Percentiles rank a stretch among this genome's conserved stretches.
Evolutionary conservation across 2,797 vertebrate genomes (phyloP).

Genomic region (Microctenopoma lineatum): DNA sequence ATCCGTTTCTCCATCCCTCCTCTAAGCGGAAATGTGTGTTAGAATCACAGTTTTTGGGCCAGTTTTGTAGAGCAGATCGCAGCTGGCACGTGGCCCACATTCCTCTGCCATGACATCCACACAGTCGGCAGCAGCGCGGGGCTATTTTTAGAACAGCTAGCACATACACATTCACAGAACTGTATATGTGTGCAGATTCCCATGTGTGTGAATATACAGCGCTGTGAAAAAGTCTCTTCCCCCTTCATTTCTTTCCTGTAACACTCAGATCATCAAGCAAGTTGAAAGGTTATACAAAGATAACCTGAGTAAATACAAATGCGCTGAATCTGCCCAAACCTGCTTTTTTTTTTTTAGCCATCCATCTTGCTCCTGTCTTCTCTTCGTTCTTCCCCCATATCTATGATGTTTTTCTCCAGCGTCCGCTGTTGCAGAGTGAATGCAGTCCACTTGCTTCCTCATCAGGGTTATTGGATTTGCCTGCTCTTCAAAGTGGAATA

Average conservation of each 20-base stretch:
- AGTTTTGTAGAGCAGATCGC: constrained; percentile 71
- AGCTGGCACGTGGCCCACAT: constrained; percentile 79
- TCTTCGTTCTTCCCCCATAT: neutral
- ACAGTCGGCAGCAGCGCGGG: constrained; percentile 63
- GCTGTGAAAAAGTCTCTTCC: too few relatives aligned
- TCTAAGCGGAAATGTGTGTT: constrained; percentile 65
- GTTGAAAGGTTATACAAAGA: too few relatives aligned
- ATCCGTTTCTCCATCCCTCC: constrained; percentile 22
- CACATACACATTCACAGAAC: constrained; percentile 11
- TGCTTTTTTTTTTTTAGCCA: neutral
- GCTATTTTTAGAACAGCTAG: constrained; percentile 72
- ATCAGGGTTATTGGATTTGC: constrained; percentile 54
- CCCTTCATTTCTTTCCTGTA: neutral
- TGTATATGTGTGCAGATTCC: constrained; percentile 5
- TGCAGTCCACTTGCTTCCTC: constrained; percentile 45
- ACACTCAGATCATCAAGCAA: too few relatives aligned
- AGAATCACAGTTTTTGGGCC: constrained; percentile 69
- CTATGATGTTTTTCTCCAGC: neutral
- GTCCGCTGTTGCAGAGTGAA: constrained; percentile 10
- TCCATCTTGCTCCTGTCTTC: too few relatives aligned
- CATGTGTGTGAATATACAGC: constrained; percentile 2
- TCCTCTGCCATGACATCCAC: constrained; percentile 75
- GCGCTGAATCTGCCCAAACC: too few relatives aligned
- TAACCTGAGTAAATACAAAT: too few relatives aligned
- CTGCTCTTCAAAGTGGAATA: constrained; percentile 34